Base-by-base conservation (phyloP, 2,797 vertebrate species). In the Antrozous pallidus region DNA sequence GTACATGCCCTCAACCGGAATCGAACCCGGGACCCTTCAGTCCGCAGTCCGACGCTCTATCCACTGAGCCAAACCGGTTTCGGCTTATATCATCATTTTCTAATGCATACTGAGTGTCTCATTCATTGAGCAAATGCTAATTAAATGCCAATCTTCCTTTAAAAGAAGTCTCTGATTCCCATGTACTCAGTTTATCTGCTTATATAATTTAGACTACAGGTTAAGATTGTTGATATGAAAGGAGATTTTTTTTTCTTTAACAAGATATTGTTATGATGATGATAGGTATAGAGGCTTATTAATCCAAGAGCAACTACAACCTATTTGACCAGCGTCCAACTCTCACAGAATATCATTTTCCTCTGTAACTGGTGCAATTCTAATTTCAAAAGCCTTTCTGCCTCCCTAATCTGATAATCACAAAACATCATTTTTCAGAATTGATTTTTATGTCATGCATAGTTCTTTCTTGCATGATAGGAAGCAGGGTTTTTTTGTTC, bases 71-170 rank as follows among this genome's bases (percentile, higher is more conserved):
- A n/a, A n/a, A n/a, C n/a, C n/a, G n/a, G n/a, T n/a, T n/a, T n/a
- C n/a, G n/a, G n/a, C 58, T 61, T 61, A 61, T 28, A 78, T 94
- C 58, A 73, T 70, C 90, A 84, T 70, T 28, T 84, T 58, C 71
- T 65, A 47, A 80, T 69, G 26, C 17, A 42, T 24, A 38, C 7
- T 58, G 75, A 85, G 49, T 31, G 79, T n/a, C 80, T 88, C n/a
- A 63, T 84, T 78, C 20, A 84, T 77, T 94, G 83, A 70, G 54
- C 70, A 91, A 88, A 47, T 88, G 47, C 77, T 89, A 67, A 89
- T 33, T 91, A 54, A 91, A 73, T 85, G 45, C 49, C 11, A 13
- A 81, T 78, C 38, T 42, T 2, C 20, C 82, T 93, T 90, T 56
- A 86, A 31, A 61, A 61, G 58, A 61, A 61, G 51, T 75, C 70